phyloP scores from a whole-genome alignment of 2,113 vertebrate genomes.

The Microtus richardsoni region DNA sequence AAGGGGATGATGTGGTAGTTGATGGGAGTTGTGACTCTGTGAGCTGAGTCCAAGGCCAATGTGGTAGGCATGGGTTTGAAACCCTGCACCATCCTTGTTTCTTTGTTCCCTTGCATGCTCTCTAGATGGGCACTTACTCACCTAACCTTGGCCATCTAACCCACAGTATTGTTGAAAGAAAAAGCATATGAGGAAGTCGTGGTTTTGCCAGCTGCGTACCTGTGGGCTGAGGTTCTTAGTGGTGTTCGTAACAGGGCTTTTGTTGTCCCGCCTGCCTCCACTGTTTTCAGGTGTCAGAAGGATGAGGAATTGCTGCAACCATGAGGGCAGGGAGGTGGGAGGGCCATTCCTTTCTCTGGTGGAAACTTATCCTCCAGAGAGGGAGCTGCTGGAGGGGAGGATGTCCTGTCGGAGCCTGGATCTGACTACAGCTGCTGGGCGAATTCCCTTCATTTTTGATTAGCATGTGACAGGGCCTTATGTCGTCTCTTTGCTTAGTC shows the following conservation, averaged over 20 bases:
- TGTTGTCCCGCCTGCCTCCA: not conserved
- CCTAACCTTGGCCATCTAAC: not conserved
- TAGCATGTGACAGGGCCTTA: rapidly evolving
- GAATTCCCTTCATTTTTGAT: not conserved
- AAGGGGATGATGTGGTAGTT: not conserved
- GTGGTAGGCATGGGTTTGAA: not conserved
- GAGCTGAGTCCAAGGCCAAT: not conserved
- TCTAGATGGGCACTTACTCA: not conserved
- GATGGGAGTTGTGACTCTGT: not conserved
- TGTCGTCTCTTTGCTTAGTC: not conserved
- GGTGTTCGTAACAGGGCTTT: not conserved
- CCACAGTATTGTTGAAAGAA: not conserved
- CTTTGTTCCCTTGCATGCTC: not conserved
- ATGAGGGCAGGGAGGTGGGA: not conserved
- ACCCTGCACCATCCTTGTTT: not conserved
- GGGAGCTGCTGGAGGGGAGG: not conserved
- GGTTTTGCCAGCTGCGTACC: not conserved
- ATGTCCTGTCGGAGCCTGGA: not conserved
- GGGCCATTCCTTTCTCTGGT: not conserved
- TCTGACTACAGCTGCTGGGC: not conserved
- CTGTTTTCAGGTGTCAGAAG: not conserved
- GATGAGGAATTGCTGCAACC: not conserved
- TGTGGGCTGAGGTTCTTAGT: not conserved
- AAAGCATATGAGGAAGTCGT: not conserved
- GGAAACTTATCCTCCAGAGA: not conserved